Base-by-base conservation (phyloP, 2,888 invertebrate species). In the Julus scandinavius region DNA sequence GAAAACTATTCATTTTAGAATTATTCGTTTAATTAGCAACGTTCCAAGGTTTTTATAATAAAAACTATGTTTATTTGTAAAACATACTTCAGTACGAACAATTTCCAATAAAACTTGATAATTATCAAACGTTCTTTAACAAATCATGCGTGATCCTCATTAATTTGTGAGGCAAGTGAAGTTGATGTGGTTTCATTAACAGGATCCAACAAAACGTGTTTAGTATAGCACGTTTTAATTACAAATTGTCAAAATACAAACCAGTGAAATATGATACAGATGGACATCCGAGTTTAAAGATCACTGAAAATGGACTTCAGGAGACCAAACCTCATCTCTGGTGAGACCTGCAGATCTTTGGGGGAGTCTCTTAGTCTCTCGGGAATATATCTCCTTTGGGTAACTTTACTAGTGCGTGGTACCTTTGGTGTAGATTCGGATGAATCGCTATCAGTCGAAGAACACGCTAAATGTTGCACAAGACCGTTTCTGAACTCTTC, bases 21-120 rank as follows among this genome's bases (percentile, higher is more conserved):
- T 29, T 80, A 80, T 54, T 17, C 4, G 63, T 63, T 80, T 80
- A 13, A 29, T 80, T 80, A 80, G 29, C 38, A 13, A 38, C 38
- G 38, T 40, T 45, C 15, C 15, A 80, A 80, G 80, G 38, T 38
- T 80, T 80, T 80, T 80, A 72, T 29, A 72, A 80, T 80, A 80
- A 80, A 40, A 80, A 80, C 38, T 29, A 80, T 38, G 38, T 38
- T 80, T 38, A 80, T 80, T 80, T 80, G 80, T 80, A 80, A 80
- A 80, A 80, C 63, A 20, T 20, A 20, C 63, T 72, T 72, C 63
- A 72, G 7, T 72, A 72, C 80, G 29, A 29, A 80, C 7, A 29
- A 72, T 80, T 38, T 80, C 38, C 80, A 80, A 80, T 80, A 80
- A 80, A 80, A 80, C 38, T 80, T 80, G 38, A 13, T 13, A 80